phyloP scores from a whole-genome alignment of 2,797 vertebrate genomes.

The Echiichthys vipera region DNA sequence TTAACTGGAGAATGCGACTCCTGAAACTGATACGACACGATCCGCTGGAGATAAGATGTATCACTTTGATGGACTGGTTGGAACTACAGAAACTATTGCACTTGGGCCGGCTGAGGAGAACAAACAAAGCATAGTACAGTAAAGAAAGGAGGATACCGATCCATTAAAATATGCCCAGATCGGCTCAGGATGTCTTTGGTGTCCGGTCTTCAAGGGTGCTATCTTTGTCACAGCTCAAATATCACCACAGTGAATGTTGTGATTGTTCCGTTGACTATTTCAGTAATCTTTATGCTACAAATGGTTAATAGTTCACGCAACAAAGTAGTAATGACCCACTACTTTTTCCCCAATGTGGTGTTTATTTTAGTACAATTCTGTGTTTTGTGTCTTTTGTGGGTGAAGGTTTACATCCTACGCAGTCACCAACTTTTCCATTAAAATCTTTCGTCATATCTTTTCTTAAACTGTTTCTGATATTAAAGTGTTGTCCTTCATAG shows the following conservation, averaged over 20 bases:
- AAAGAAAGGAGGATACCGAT: neutral
- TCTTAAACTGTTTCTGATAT: neutral
- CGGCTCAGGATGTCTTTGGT: neutral
- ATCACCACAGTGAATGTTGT: neutral
- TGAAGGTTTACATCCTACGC: constrained; percentile 13
- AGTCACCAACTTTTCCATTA: constrained; percentile 1
- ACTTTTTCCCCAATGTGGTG: neutral
- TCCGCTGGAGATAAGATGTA: neutral
- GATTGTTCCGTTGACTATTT: constrained; percentile 4
- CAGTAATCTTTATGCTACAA: constrained; percentile 18
- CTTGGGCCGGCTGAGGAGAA: too few species aligned
- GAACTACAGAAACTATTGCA: neutral
- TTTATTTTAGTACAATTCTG: constrained; percentile 29
- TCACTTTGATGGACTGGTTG: neutral
- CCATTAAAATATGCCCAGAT: neutral
- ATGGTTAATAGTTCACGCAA: constrained; percentile 42
- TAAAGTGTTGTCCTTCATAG: neutral
- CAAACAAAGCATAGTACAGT: too few species aligned
- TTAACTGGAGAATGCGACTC: too few species aligned
- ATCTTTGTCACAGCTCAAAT: neutral
- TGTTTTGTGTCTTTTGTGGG: constrained; percentile 25
- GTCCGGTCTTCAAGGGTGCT: neutral
- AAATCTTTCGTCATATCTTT: constrained; percentile 1
- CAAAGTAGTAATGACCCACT: constrained; percentile 29
- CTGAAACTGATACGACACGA: neutral